phyloP scores from a whole-genome alignment of 2,888 invertebrate species.

The Drosophila eohydei region DNA sequence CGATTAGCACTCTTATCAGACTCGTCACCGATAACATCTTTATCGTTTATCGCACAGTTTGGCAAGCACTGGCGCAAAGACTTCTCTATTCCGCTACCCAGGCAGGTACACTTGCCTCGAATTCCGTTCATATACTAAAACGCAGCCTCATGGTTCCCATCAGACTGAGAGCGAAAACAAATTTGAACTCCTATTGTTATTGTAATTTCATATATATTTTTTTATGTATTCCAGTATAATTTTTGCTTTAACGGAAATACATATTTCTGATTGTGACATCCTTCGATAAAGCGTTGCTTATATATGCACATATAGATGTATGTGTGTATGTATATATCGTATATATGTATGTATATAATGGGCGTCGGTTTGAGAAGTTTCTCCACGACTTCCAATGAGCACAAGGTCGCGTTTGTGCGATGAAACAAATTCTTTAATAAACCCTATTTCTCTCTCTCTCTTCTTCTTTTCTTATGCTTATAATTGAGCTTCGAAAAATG shows the following conservation, averaged over 20 bases:
- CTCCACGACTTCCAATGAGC: constrained; percentile 35
- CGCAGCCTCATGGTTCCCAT: constrained; percentile 32
- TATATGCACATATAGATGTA: constrained; percentile 3
- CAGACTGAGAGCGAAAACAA: constrained; percentile 40
- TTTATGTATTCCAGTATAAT: constrained; percentile 12
- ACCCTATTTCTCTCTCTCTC: neutral
- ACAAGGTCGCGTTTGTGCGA: constrained; percentile 47
- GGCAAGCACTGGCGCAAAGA: constrained; percentile 17
- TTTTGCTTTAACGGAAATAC: constrained; percentile 43
- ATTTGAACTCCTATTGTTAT: constrained; percentile 43
- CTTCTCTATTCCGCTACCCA: constrained; percentile 8
- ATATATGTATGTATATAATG: constrained; percentile 11
- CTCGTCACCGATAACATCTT: constrained; percentile 18
- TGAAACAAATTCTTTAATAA: constrained; percentile 21
- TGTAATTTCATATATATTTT: constrained; percentile 12
- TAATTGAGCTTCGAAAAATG: neutral
- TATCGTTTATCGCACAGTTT: constrained; percentile 31
- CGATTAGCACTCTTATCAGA: constrained; percentile 33
- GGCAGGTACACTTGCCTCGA: constrained; percentile 42
- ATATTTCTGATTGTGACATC: constrained; percentile 55
- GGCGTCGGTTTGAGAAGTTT: constrained; percentile 39
- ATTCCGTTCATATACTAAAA: constrained; percentile 58
- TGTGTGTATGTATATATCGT: constrained; percentile 4
- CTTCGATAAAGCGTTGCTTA: constrained; percentile 36
- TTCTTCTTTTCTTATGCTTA: neutral